Evolutionary conservation across 2,888 invertebrate genomes (phyloP), one percentile per base, ranked within the genome.

Genomic region (Lamellibrachia satsuma): DNA sequence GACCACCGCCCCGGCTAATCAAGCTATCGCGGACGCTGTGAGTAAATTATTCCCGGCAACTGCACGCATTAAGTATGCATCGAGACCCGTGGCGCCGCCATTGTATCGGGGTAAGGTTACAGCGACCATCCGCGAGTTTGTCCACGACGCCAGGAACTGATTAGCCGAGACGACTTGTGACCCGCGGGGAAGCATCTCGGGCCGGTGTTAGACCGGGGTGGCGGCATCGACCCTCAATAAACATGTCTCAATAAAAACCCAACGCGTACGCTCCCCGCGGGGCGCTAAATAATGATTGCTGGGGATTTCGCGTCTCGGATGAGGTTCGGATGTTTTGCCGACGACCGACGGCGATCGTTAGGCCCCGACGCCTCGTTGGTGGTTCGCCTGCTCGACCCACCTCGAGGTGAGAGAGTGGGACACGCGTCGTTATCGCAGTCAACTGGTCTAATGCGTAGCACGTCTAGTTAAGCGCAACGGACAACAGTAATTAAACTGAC

Each of bases 21-120:
- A 75, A 75, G 22, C 75, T 75, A 75, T 75, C 75, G 75, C 75
- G 75, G 75, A 75, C 75, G 75, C 75, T 75, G 6, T n/a, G 75
- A 11, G 75, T 75, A 75, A 75, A 75, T 75, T 75, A 75, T 75
- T 75, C 75, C 75, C 75, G 75, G 75, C 75, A 75, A 75, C 22
- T 75, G 75, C 75, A 75, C 22, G 75, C 75, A 75, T 15, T 75
- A 75, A 75, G 75, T 75, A 75, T 75, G 75, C 75, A 22, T 75
- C 75, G 22, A n/a, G 75, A 75, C 75, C 75, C 75, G 75, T 75
- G 75, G 75, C 75, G 15, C 22, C 11, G 75, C 22, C 75, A 75
- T 75, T 75, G 75, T 75, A 75, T 75, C 75, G 75, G 75, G 75
- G 75, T 75, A 75, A n/a, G 75, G 75, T 75, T 75, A 22, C 75